These are phyloP conservation scores for Automeris io DNA, from an alignment of 2,888 invertebrate genomes.

Conservation along the genomic window DNA sequence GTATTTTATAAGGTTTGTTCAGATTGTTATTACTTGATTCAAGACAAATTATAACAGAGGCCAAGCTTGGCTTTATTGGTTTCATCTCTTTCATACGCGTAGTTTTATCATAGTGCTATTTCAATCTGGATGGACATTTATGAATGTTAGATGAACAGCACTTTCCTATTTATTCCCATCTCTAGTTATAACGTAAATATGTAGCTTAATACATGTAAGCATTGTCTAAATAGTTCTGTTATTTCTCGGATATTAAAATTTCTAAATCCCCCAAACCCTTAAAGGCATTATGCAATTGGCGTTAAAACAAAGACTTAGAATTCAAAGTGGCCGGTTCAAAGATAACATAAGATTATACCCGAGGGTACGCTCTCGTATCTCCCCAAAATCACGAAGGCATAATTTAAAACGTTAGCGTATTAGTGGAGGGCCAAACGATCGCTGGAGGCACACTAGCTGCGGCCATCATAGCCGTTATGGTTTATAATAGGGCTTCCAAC, in stretches of 20 bases:
- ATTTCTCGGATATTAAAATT: neutral
- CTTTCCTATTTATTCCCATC: no score
- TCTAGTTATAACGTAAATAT: no score
- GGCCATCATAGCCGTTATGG: conserved; percentile 7
- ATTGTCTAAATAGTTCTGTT: neutral
- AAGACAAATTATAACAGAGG: no score
- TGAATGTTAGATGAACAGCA: no score
- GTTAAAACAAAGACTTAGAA: conserved; percentile 45
- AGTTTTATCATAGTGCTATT: no score
- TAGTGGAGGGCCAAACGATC: conserved; percentile 36
- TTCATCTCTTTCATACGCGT: no score
- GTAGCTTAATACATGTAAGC: no score
- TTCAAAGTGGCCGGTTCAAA: conserved; percentile 24
- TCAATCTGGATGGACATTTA: no score
- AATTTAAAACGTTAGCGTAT: conserved; percentile 56
- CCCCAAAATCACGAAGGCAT: conserved; percentile 52
- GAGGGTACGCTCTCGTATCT: conserved; percentile 56
- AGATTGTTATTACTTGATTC: no score
- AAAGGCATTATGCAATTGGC: conserved; percentile 40
- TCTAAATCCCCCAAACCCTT: conserved; percentile 16
- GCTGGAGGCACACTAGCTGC: conserved; percentile 31
- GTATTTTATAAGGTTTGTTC: no score
- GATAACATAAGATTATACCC: conserved; percentile 36
- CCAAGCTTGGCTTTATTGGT: no score
- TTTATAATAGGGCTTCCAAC: no score